Evolutionary conservation across 2,797 vertebrate genomes (phyloP), one percentile per base, ranked within the genome.

Genomic region (Enteromius unitaeniatus): DNA sequence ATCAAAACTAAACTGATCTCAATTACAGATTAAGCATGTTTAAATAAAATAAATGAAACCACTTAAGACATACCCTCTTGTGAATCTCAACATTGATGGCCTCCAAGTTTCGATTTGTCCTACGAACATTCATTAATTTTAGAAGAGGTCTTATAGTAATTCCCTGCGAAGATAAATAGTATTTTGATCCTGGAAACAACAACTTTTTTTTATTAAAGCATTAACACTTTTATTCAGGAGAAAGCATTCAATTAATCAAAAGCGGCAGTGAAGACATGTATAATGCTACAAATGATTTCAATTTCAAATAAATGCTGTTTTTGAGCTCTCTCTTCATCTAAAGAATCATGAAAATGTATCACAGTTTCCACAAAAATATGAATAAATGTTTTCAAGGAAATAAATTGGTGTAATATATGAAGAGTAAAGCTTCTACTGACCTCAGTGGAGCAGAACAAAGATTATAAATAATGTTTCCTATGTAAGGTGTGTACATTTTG

Each of bases 81-180:
- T 99, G 97, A 88, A 99, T 94, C 92, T 99, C 98, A 80, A 94
- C 95, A 70, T 97, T 97, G 89, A 99, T 98, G 87, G 95, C 96
- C 86, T 95, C 95, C 23, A 96, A 94, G 34, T 97, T 96, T 87
- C 96, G 96, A 89, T 96, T 97, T 86, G 97, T 95, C 88, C 95
- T 96, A 90, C 98, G 97, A 69, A 99, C 96, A 83, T 99, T 96
- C 88, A 99, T 96, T 87, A 96, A 95, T 85, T 97, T 96, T 69
- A 99, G 97, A 82, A 99, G 88, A 49, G 97, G 97, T 23, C 97
- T 95, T 88, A 99, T 98, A 51, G 96, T 98, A 92, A 97, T 99
- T 87, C 98, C 98, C 97, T 99, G 86, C 6, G 67, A 82, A 60
- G 51, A 75, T 14, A 78, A 53, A 28, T 14, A 65, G 10, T 17